A percentile compares a stretch with the other conserved stretches of the same genome.
Conservation (phyloP, 2,797 vertebrate genomes). For the Apogon talboti region DNA sequence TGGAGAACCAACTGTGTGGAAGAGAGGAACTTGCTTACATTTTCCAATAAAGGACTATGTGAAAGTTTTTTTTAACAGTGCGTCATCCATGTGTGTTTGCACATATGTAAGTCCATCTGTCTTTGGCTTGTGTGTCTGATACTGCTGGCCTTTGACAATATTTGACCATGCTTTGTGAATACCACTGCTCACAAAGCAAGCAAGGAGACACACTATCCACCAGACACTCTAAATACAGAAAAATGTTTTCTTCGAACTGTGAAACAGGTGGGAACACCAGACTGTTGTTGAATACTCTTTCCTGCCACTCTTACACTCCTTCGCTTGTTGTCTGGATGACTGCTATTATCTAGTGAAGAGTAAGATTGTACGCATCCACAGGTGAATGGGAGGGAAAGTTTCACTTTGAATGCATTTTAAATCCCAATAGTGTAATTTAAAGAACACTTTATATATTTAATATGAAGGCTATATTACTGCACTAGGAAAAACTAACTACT, state of each 20-base stretch:
- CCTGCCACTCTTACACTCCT: neutral
- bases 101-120: slow-evolving; percentile 28
- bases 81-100: slow-evolving; percentile 12
- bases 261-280: neutral
- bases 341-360: neutral
- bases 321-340: neutral
- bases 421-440: too few relatives aligned
- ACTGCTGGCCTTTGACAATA: slow-evolving; percentile 58
- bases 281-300: slow-evolving; percentile 2
- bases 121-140: slow-evolving; percentile 44
- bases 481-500: neutral
- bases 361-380: neutral
- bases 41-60: slow-evolving; percentile 45
- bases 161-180: slow-evolving; percentile 55
- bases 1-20: slow-evolving; percentile 61
- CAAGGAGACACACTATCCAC: slow-evolving; percentile 22
- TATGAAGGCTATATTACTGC: neutral
- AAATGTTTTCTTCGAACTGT: slow-evolving; percentile 15
- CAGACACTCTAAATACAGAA: slow-evolving; percentile 33
- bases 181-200: slow-evolving; percentile 46
- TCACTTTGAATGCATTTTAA: neutral
- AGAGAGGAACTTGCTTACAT: slow-evolving; percentile 68
- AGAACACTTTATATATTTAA: slow-evolving; percentile 1
- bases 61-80: slow-evolving; percentile 27
- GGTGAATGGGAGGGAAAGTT: slow-evolving; percentile 2